A percentile compares a stretch with the other conserved stretches of the same genome.
Evolutionary conservation across 2,888 invertebrate genomes (phyloP).

Genomic region (Lasioglossum pauxillum): DNA sequence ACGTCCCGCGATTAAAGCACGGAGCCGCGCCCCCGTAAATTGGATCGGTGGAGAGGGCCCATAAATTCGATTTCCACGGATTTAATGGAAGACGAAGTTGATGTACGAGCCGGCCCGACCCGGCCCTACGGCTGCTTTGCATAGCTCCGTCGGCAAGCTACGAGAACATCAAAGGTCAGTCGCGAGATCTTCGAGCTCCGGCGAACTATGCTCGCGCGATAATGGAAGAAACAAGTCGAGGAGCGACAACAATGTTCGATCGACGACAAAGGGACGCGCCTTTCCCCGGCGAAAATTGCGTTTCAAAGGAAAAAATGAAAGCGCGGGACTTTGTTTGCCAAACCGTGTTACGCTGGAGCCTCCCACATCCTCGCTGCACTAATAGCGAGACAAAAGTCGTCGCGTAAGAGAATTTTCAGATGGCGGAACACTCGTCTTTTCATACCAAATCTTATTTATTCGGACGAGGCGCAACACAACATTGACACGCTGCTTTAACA

Average conservation of each 20-base stretch:
- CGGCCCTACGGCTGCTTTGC: conserved; percentile 10
- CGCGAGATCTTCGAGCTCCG: background rate
- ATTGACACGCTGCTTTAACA: background rate
- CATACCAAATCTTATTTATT: too few relatives aligned
- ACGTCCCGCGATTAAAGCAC: conserved; percentile 25
- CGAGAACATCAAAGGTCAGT: conserved; percentile 13
- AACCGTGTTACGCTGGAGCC: background rate
- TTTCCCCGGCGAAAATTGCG: background rate
- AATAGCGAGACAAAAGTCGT: background rate
- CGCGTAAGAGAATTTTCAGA: background rate
- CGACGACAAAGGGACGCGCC: background rate
- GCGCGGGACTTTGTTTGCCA: background rate
- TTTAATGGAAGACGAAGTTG: conserved; percentile 33
- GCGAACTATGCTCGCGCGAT: background rate
- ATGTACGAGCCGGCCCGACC: background rate
- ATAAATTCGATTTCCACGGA: conserved; percentile 29
- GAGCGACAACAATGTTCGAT: background rate
- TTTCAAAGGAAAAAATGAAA: background rate
- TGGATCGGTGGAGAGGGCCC: conserved; percentile 13
- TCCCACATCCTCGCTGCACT: background rate
- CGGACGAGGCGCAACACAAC: too few relatives aligned
- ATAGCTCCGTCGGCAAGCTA: conserved; percentile 1
- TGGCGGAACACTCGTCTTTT: too few relatives aligned
- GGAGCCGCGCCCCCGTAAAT: conserved; percentile 15
- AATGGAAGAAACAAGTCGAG: background rate